Percentiles rank a stretch among this genome's conserved stretches.
Conservation (phyloP, 2,888 invertebrate species). For the Auanema sp. region DNA sequence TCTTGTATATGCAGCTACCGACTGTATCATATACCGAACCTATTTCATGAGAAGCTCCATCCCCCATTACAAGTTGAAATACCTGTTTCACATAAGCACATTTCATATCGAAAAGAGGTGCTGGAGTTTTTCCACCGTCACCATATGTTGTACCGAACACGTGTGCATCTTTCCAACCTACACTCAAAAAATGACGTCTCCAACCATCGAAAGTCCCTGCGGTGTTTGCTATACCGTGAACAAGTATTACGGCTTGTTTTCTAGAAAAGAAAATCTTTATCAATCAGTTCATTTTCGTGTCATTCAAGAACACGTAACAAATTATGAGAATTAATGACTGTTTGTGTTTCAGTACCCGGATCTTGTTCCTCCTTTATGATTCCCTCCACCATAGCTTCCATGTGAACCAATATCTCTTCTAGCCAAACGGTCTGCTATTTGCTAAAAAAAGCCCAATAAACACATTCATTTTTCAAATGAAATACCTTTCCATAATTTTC, state of each 20-base stretch:
- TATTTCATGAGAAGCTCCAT: slow-evolving; percentile 12
- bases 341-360: slow-evolving; percentile 19
- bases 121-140: slow-evolving; percentile 55
- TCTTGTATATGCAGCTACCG: slow-evolving; percentile 53
- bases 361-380: slow-evolving; percentile 25
- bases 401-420: slow-evolving; percentile 31
- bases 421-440: slow-evolving; percentile 30
- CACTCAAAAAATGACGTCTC: slow-evolving; percentile 29
- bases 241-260: slow-evolving; percentile 40
- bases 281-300: not conserved
- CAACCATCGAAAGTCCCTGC: slow-evolving; percentile 38
- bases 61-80: slow-evolving; percentile 12
- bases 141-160: slow-evolving; percentile 61
- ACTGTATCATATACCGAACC: slow-evolving; percentile 54
- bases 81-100: slow-evolving; percentile 59
- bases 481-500: slow-evolving; percentile 25
- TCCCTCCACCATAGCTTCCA: slow-evolving; percentile 41
- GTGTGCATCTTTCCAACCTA: slow-evolving; percentile 40
- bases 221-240: slow-evolving; percentile 39
- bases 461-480: slow-evolving; percentile 11
- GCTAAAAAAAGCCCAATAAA: not conserved
- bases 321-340: not conserved
- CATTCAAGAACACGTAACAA: not conserved
- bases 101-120: slow-evolving; percentile 56
- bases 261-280: slow-evolving; percentile 15